Base-by-base conservation (phyloP, 2,797 vertebrate species). In the Macrochelys suwanniensis region DNA sequence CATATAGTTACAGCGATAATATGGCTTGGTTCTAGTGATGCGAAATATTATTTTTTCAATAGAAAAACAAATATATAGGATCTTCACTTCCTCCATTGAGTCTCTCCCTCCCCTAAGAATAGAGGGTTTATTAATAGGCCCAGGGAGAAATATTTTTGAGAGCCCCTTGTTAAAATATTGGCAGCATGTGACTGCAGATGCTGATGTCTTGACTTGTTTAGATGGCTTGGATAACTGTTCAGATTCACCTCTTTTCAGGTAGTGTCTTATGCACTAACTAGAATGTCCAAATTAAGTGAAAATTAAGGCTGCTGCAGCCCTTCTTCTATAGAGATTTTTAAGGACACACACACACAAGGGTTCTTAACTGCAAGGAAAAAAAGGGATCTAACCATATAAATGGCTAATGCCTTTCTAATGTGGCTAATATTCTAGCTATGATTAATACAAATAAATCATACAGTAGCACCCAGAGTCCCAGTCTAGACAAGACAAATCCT, bases 11-110 rank as follows among this genome's bases (percentile, higher is more conserved):
- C 28, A 82, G 28, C 28, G 15, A 76, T 12, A 61, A 49, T 82
- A 82, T 88, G 7, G 26, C 10, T 1, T 6, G 26, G 0, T 3
- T 83, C 28, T 4, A 1, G 59, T 45, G 1, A 23, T 37, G 78
- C 49, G 3, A 61, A 42, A 16, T 2, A 54, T 6, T 26, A 49
- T 84, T 82, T 2, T 53, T 74, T 84, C 78, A 51, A 25, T 2
- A 65, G 45, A 7, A 80, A 78, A 17, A 7, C 45, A 76, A 79
- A 85, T 68, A 54, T 26, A 79, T 5, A 89, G 47, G 5, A 3
- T 95, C 1, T 2, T 1, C 1, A 3, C 82, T 85, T 85, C 17
- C 26, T 6, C 21, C 81, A 15, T 49, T 57, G 86, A 85, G 1
- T 7, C 19, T 87, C 53, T 89, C 2, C 15, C 86, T 89, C 5